Percentiles rank a stretch among this genome's conserved stretches.
These are phyloP conservation scores for Ptilonorhynchus violaceus DNA, from an alignment of 2,113 vertebrate genomes.

Conservation along the genomic window DNA sequence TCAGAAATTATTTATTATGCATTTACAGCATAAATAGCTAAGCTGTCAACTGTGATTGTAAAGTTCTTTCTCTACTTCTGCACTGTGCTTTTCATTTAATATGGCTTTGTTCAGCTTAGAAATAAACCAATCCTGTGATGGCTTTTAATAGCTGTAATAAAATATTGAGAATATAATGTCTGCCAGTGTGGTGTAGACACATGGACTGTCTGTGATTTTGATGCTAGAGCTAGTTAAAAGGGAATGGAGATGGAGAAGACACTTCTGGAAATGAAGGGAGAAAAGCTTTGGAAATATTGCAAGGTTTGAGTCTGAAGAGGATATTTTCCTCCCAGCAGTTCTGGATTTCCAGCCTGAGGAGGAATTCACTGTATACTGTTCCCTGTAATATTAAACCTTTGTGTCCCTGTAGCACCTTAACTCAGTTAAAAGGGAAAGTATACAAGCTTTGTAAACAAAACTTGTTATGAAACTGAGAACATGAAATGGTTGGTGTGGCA, in stretches of 20 bases:
- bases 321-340: background rate
- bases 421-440: background rate
- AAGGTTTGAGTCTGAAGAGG: background rate
- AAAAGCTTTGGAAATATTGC: background rate
- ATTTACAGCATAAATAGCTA: constrained; percentile 64
- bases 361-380: background rate
- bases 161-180: constrained; percentile 53
- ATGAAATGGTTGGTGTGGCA: background rate
- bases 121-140: constrained; percentile 40
- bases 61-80: constrained; percentile 26
- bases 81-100: constrained; percentile 50
- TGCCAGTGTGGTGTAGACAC: constrained; percentile 21
- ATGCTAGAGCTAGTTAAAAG: background rate
- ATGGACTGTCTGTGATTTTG: background rate
- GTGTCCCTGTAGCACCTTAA: background rate
- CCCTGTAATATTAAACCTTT: background rate
- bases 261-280: background rate
- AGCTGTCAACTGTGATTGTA: constrained; percentile 11
- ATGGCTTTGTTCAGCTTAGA: constrained; percentile 54
- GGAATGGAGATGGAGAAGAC: background rate
- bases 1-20: constrained; percentile 67
- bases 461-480: background rate
- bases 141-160: constrained; percentile 49
- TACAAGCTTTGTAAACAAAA: background rate
- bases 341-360: background rate